Evolutionary conservation across 2,888 invertebrate species (phyloP).

Genomic region (Steinernema carpocapsae): DNA sequence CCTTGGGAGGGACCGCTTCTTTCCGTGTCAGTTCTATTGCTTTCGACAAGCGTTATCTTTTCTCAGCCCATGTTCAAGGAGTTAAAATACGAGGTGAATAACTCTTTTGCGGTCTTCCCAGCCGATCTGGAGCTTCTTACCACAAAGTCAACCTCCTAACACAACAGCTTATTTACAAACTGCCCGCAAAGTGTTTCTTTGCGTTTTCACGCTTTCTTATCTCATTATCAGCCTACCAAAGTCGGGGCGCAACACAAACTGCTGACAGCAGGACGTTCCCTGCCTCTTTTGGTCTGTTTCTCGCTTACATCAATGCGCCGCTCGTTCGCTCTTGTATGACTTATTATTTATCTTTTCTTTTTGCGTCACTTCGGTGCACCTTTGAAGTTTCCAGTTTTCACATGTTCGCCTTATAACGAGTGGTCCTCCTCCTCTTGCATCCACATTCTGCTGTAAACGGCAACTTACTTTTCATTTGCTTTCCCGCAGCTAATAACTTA

Average conservation of each 20-base stretch:
- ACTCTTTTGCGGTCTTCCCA: not conserved
- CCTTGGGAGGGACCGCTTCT: not conserved
- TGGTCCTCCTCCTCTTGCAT: not conserved
- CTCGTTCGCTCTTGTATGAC: too few species aligned
- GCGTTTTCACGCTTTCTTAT: slow-evolving; percentile 29
- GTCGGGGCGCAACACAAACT: not conserved
- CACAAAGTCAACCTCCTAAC: not conserved
- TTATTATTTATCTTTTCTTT: not conserved
- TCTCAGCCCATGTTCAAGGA: not conserved
- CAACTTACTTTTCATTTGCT: slow-evolving; percentile 18
- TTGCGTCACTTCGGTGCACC: not conserved
- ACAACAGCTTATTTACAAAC: not conserved
- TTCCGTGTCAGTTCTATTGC: not conserved
- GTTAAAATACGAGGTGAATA: not conserved
- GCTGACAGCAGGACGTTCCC: not conserved
- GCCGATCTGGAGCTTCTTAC: not conserved
- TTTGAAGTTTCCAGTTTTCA: not conserved
- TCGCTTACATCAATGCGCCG: too few species aligned
- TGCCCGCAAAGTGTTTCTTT: not conserved
- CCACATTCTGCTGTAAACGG: not conserved
- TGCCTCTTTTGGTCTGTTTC: not conserved
- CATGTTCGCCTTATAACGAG: not conserved
- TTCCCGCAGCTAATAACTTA: slow-evolving; percentile 21
- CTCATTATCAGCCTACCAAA: not conserved
- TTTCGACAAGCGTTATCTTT: not conserved